A percentile compares a stretch with the other conserved stretches of the same genome.
Conservation (phyloP, 2,113 vertebrate species). For the Ameiurus melas region DNA sequence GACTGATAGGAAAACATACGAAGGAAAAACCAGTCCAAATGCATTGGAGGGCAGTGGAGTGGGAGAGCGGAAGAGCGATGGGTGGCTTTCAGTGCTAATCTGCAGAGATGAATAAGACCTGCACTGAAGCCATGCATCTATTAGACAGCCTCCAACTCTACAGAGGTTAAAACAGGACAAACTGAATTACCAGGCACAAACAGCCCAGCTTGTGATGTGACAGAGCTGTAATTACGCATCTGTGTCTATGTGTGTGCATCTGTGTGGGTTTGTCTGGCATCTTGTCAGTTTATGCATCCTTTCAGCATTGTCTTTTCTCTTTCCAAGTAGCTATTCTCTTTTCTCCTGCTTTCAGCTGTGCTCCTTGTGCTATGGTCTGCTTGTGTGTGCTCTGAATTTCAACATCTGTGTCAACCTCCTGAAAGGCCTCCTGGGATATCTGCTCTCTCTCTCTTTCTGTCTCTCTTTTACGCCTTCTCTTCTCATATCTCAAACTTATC, state of each 20-base stretch:
- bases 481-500: background rate
- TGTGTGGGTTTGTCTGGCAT: slow-evolving; percentile 21
- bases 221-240: slow-evolving; percentile 38
- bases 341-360: slow-evolving; percentile 37
- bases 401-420: slow-evolving; percentile 61
- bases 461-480: background rate
- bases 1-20: background rate
- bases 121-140: slow-evolving; percentile 36
- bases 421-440: slow-evolving; percentile 52
- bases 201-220: slow-evolving; percentile 33
- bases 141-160: slow-evolving; percentile 33
- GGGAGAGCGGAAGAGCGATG: background rate
- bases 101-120: slow-evolving; percentile 25
- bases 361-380: slow-evolving; percentile 46
- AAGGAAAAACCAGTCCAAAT: background rate
- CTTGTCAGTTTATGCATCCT: slow-evolving; percentile 27
- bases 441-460: slow-evolving; percentile 9
- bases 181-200: slow-evolving; percentile 43
- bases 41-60: background rate
- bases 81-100: slow-evolving; percentile 21
- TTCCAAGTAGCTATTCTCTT: background rate
- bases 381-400: slow-evolving; percentile 67
- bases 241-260: slow-evolving; percentile 15
- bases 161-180: slow-evolving; percentile 35
- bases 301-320: slow-evolving; percentile 27